phyloP scores from a whole-genome alignment of 2,888 invertebrate genomes.

The Danaus chrysippus region DNA sequence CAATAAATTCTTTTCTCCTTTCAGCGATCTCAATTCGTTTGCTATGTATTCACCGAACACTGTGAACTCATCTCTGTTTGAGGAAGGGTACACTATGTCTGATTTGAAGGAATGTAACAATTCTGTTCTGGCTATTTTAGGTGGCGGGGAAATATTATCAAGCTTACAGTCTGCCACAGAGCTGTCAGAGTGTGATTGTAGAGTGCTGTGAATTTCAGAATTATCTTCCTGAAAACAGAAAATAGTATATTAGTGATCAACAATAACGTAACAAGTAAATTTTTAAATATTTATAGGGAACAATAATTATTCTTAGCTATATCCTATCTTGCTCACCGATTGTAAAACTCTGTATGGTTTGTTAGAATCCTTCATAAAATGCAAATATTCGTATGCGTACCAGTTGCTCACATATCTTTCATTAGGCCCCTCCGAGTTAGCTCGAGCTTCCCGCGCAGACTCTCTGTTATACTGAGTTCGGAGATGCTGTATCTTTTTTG shows the following conservation, averaged over 20 bases:
- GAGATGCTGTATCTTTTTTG: slow-evolving; percentile 80
- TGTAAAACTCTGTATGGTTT: slow-evolving; percentile 65
- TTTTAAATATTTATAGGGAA: too few species aligned
- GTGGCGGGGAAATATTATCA: slow-evolving; percentile 47
- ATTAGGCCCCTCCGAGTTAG: slow-evolving; percentile 69
- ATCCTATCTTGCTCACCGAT: slow-evolving; percentile 34
- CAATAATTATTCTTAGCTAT: too few species aligned
- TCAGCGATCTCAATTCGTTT: slow-evolving; percentile 77
- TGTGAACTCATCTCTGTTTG: slow-evolving; percentile 73
- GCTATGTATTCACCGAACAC: slow-evolving; percentile 81
- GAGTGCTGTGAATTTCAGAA: slow-evolving; percentile 41
- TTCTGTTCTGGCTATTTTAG: slow-evolving; percentile 53
- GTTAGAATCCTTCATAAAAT: slow-evolving; percentile 79
- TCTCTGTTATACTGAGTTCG: slow-evolving; percentile 81
- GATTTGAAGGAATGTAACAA: slow-evolving; percentile 43
- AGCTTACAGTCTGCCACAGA: slow-evolving; percentile 50
- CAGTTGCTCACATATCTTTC: slow-evolving; percentile 75
- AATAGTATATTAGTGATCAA: background rate
- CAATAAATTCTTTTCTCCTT: slow-evolving; percentile 75
- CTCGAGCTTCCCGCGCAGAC: slow-evolving; percentile 74
- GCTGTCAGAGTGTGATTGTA: slow-evolving; percentile 44
- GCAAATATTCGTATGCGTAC: slow-evolving; percentile 80
- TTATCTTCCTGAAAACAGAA: slow-evolving; percentile 54
- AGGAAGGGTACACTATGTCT: slow-evolving; percentile 43
- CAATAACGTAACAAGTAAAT: background rate